These are phyloP conservation scores for Falco concolor DNA, from an alignment of 2,797 vertebrate species.

Conservation along the genomic window DNA sequence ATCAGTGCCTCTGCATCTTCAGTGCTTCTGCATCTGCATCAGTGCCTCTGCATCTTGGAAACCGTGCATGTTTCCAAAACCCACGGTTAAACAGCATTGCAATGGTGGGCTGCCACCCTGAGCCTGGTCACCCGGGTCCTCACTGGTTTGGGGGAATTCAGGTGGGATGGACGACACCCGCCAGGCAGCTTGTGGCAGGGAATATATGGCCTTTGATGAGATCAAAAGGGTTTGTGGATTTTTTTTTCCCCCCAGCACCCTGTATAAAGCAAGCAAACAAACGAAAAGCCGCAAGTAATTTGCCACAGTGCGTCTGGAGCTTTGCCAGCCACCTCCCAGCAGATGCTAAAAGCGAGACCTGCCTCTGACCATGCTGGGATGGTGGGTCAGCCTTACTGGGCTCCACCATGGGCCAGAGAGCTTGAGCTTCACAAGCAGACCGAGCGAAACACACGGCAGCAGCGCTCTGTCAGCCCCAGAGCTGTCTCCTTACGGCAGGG, in stretches of 20 bases:
- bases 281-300: not conserved
- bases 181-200: not conserved
- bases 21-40: too few species aligned
- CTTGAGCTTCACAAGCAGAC: rapidly evolving
- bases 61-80: not conserved
- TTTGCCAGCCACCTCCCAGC: not conserved
- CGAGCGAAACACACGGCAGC: rapidly evolving
- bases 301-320: not conserved
- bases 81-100: rapidly evolving
- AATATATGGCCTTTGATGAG: not conserved
- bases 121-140: rapidly evolving
- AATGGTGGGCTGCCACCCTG: not conserved
- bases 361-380: not conserved
- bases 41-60: too few species aligned
- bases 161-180: not conserved
- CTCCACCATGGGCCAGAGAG: not conserved
- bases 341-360: not conserved
- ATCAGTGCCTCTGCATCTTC: too few species aligned
- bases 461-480: not conserved
- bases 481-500: not conserved
- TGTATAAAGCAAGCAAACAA: not conserved
- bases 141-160: not conserved
- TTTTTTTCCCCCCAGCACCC: not conserved
- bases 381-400: rapidly evolving
- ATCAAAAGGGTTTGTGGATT: not conserved